Evolutionary conservation across 2,888 invertebrate genomes (phyloP), one percentile per base, ranked within the genome.

Genomic region (Barypeithes pellucidus): DNA sequence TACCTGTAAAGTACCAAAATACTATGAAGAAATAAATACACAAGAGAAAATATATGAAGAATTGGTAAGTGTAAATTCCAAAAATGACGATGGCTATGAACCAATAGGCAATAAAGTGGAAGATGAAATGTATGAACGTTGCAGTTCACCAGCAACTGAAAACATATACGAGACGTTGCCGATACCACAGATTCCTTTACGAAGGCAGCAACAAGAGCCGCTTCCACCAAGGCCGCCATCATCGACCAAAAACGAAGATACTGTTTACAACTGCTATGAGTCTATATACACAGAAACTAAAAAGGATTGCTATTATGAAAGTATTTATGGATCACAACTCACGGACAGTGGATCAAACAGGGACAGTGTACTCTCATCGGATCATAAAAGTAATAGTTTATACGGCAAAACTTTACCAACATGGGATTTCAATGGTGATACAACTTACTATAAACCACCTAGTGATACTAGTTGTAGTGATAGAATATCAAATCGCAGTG

Each of bases 341-440:
- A 71, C 77, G n/a, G 74, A 71, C 12, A 75, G 77, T 12, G 75
- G 75, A n/a, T 79, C 79, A 4, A 84, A 84, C 75, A 76, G 85
- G 11, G 83, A 82, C 68, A 85, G 89, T 5, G 87, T 89, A n/a
- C 81, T 89, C 78, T 89, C 89, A 1, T 89, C 89, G 69, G 90
- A 90, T 76, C 89, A 90, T 77, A 89, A 90, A 81, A 90, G 89
- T 3, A 90, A 90, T 79, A 90, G 90, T 78, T 87, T 90, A 63
- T 90, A 90, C 76, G 89, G 89, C 0, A 88, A 77, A 36, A 22
- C 73, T 0, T 12, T 75, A 29, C 69, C 67, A 18, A 36, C 24
- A 43, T 79, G 78, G 77, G 76, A 77, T 43, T 73, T 73, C 18
- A 77, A 78, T 63, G 77, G 72, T 47, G 75, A 71, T 16, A 69